phyloP scores from a whole-genome alignment of 2,888 invertebrate genomes.

The Idaea aversata region DNA sequence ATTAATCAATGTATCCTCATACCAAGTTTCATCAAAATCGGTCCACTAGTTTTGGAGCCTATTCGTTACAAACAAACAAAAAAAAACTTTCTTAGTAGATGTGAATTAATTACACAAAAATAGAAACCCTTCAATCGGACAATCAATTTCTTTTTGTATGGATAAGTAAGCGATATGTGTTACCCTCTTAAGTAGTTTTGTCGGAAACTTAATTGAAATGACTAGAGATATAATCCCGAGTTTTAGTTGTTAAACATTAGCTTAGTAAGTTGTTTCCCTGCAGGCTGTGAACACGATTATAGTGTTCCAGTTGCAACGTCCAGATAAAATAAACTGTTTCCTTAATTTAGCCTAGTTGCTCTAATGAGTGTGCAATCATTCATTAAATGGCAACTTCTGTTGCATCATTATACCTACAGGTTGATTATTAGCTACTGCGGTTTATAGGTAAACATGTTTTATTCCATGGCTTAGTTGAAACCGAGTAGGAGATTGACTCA shows the following conservation, averaged over 20 bases:
- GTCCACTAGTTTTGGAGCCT: no score
- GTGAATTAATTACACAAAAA: no score
- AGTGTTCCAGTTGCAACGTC: slow-evolving; percentile 22
- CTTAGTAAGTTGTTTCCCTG: slow-evolving; percentile 12
- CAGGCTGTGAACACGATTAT: background rate
- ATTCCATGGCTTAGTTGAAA: background rate
- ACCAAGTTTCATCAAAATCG: no score
- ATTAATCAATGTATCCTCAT: no score
- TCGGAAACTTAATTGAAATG: background rate
- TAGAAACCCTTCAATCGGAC: no score
- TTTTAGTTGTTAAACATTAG: slow-evolving; percentile 28
- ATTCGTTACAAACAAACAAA: no score
- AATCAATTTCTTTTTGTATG: no score
- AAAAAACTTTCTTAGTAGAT: no score
- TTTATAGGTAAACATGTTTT: background rate
- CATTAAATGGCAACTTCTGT: slow-evolving; percentile 34
- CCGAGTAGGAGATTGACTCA: no score
- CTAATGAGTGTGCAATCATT: slow-evolving; percentile 49
- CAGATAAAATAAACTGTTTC: slow-evolving; percentile 36
- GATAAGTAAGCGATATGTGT: no score
- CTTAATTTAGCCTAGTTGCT: slow-evolving; percentile 45
- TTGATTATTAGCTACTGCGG: background rate
- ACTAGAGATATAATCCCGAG: slow-evolving; percentile 7
- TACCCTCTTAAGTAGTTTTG: background rate
- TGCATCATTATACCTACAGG: slow-evolving; percentile 14